phyloP scores from a whole-genome alignment of 2,797 vertebrate species.

The Tinamus major region DNA sequence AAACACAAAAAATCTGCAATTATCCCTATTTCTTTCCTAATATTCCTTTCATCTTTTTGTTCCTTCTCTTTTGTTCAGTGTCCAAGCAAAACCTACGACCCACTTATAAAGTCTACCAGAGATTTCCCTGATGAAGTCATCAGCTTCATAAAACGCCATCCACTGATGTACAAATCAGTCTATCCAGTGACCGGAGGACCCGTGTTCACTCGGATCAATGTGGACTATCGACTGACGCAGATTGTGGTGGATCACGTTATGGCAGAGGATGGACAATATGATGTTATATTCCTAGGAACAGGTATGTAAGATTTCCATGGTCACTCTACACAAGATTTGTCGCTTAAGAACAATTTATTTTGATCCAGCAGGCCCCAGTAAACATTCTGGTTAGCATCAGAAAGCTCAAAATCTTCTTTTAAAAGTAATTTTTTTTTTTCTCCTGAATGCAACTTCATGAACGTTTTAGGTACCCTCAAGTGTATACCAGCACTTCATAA shows the following conservation, averaged over 20 bases:
- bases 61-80: slow-evolving; percentile 80
- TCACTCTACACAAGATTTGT: not conserved
- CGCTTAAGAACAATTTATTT: not conserved
- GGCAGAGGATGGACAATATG: slow-evolving; percentile 97
- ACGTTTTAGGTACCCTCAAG: not conserved
- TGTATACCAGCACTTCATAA: not conserved
- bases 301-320: slow-evolving; percentile 76
- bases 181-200: slow-evolving; percentile 87
- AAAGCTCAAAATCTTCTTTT: not conserved
- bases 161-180: slow-evolving; percentile 89
- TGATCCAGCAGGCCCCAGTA: not conserved
- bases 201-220: slow-evolving; percentile 89
- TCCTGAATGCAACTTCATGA: not conserved
- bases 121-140: slow-evolving; percentile 97
- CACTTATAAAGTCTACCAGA: slow-evolving; percentile 92
- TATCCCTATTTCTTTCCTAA: not conserved
- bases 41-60: not conserved
- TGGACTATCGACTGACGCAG: slow-evolving; percentile 92
- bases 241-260: slow-evolving; percentile 93
- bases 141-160: slow-evolving; percentile 92
- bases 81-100: slow-evolving; percentile 96
- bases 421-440: not conserved
- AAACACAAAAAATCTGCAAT: not conserved
- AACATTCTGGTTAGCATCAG: not conserved
- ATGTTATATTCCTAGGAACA: slow-evolving; percentile 97